Evolutionary conservation across 2,797 vertebrate genomes (phyloP), one percentile per base, ranked within the genome.

Genomic region (Arremon brunneinucha): DNA sequence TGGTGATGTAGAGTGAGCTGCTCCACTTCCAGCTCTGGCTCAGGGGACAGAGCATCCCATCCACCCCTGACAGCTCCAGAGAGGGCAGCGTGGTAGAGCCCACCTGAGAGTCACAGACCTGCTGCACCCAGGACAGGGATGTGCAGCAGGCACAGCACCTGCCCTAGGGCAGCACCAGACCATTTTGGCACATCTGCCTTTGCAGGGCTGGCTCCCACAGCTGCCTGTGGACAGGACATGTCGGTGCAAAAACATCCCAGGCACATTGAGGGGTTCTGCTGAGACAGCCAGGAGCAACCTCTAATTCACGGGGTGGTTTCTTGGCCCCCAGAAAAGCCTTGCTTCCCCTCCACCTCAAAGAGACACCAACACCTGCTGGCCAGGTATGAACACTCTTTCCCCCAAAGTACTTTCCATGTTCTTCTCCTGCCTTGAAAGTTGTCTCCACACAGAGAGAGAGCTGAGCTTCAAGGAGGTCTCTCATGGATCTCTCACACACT

Each of bases 71-170:
- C 70, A 69, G 7, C 53, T 57, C 39, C 2, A 3, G 37, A 41
- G 47, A n/a, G 50, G 68, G 56, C 70, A 81, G 47, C 0, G 0
- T 32, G 65, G 62, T 65, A 88, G 74, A 70, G 27, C 49, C 47
- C 13, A 1, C 4, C 4, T 0, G 0, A 47, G 50, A 30, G 68
- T 7, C 75, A 24, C 52, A 67, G 92, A 69, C 15, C n/a, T 53
- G 60, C 52, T 30, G 32, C 2, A 49, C 23, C n/a, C 55, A 24
- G 90, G 74, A 49, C 59, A 72, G 59, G 59, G 52, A 39, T 0
- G 1, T 8, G 60, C 64, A 60, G 62, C 68, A 84, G 62, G 85
- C 46, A 72, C 46, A 75, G 76, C 79, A 77, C 27, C 87, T 88
- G 89, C 53, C 57, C 46, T 39, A 8, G 23, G 69, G 53, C 53